These are phyloP conservation scores for Nyleta sp. DNA, from an alignment of 2,888 invertebrate species.

Conservation along the genomic window DNA sequence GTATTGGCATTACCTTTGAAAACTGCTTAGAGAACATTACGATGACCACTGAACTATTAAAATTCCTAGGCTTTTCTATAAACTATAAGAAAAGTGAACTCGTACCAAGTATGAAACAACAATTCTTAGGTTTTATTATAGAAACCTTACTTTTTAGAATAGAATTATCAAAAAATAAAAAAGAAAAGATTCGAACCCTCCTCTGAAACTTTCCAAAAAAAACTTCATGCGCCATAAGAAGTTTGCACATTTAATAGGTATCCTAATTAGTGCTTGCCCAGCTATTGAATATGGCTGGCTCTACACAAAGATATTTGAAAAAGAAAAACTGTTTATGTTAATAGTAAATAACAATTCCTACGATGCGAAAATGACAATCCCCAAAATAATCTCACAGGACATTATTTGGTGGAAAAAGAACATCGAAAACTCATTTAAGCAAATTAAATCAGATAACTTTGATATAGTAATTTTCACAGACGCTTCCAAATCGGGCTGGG, in stretches of 20 bases:
- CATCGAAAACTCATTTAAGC: not conserved
- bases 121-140: not conserved
- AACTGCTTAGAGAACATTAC: not conserved
- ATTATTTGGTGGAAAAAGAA: too few relatives aligned
- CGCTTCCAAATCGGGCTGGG: conserved; percentile 58
- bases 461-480: conserved; percentile 42
- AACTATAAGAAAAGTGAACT: not conserved
- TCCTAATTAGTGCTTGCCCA: not conserved
- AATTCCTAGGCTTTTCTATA: not conserved
- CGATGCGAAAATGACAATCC: not conserved
- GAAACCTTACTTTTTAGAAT: not conserved
- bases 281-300: not conserved
- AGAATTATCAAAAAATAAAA: not conserved
- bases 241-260: conserved; percentile 4
- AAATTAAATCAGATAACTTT: conserved; percentile 27
- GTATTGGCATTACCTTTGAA: not conserved
- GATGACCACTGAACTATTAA: not conserved
- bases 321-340: not conserved
- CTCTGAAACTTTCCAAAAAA: not conserved
- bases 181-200: not conserved
- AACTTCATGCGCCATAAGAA: not conserved
- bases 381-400: too few relatives aligned
- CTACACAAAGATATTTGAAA: not conserved
- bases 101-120: not conserved
- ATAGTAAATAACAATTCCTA: not conserved